phyloP scores from a whole-genome alignment of 2,113 vertebrate genomes.

The Megalops atlanticus region DNA sequence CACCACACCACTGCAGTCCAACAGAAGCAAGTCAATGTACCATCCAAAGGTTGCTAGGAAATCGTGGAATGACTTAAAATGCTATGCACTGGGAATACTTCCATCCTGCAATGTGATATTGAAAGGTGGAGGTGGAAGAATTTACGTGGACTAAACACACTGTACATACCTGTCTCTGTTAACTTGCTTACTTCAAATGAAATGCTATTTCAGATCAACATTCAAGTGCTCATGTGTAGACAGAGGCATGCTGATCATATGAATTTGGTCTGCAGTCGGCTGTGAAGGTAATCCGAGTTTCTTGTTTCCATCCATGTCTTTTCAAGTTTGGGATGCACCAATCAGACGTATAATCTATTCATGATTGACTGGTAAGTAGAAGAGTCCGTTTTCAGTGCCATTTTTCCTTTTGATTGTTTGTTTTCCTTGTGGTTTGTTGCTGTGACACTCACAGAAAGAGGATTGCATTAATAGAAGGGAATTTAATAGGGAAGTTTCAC shows the following conservation, averaged over 20 bases:
- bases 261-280: neutral
- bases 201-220: no score
- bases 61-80: no score
- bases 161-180: neutral
- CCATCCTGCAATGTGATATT: no score
- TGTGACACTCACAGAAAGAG: neutral
- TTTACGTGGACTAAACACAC: neutral
- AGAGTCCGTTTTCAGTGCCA: no score
- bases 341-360: slow-evolving; percentile 59
- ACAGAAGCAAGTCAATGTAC: no score
- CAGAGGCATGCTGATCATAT: no score
- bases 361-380: slow-evolving; percentile 69
- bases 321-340: slow-evolving; percentile 53
- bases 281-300: neutral
- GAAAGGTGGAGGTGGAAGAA: neutral
- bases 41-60: no score
- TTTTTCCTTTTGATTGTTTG: neutral
- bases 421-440: neutral
- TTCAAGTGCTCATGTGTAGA: no score
- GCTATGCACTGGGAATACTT: no score
- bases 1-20: no score
- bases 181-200: neutral
- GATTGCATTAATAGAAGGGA: neutral
- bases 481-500: no score
- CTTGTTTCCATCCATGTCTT: slow-evolving; percentile 17